Evolutionary conservation across 2,797 vertebrate species (phyloP).

Genomic region (Thalassophryne amazonica): DNA sequence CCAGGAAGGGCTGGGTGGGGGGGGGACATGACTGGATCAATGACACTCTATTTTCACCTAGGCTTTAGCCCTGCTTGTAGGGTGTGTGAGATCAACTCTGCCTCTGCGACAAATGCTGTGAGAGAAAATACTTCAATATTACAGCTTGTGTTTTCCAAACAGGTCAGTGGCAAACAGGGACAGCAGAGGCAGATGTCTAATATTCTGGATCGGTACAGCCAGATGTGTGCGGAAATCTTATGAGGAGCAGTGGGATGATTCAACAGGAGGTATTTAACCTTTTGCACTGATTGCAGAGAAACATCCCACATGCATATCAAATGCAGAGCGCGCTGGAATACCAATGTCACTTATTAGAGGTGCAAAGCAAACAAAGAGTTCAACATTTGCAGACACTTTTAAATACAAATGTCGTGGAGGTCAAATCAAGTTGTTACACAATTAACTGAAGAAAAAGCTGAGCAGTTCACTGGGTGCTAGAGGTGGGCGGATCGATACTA

Average conservation of each 20-base stretch:
- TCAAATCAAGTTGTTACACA: no score
- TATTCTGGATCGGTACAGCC: conserved; percentile 16
- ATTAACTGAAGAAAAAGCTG: no score
- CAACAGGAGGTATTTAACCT: conserved; percentile 5
- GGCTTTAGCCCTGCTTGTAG: conserved; percentile 7
- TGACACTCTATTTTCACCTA: conserved; percentile 39
- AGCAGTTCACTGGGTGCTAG: no score
- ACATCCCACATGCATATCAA: no score
- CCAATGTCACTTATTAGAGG: no score
- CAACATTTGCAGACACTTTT: no score
- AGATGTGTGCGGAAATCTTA: conserved; percentile 13
- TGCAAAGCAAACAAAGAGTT: no score
- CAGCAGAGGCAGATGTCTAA: conserved; percentile 42
- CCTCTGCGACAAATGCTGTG: conserved; percentile 5
- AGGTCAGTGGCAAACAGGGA: conserved; percentile 42
- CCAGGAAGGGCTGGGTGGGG: no score
- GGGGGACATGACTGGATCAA: conserved; percentile 49
- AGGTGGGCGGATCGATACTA: no score
- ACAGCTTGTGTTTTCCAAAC: conserved; percentile 23
- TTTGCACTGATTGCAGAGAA: no score
- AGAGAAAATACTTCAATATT: conserved; percentile 18
- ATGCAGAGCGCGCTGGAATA: no score
- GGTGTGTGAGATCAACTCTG: conserved; percentile 32
- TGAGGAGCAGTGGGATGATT: neutral
- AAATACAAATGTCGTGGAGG: no score